Evolutionary conservation across 2,888 invertebrate species (phyloP), one percentile per base, ranked within the genome.

Genomic region (Chrysotoxum bicinctum): DNA sequence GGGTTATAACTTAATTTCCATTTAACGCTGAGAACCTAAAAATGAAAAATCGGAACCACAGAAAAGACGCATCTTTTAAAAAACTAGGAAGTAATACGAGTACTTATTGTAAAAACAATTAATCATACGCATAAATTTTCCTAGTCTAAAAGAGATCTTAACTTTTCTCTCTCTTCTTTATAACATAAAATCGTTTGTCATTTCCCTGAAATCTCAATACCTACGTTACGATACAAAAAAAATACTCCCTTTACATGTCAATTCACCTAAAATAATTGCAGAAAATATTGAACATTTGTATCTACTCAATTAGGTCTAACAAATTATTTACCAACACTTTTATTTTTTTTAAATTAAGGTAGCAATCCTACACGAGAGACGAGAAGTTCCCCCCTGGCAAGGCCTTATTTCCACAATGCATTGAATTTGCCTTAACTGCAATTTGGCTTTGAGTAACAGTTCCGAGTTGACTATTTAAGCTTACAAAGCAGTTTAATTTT

Each of bases 281-380:
- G n/a, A 50, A 26, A 50, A 26, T 14, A n/a, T 8, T 26, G 2
- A 23, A 50, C 21, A 37, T 40, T 78, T 56, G 14, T 23, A 54
- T 40, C 52, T n/a, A n/a, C n/a, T n/a, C 62, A 83, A 78, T 73
- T 62, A 62, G 73, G 50, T 62, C 68, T 30, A 70, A 62, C 64
- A 62, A 77, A 77, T 78, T 78, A 74, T 83, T 83, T 83, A 83
- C 69, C 78, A 83, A 83, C 83, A 83, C 74, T 69, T 32, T 50
- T 69, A 37, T 77, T 62, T 62, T 30, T 37, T 62, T 62, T 30
- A 30, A 78, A 73, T 56, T 62, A n/a, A 79, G 64, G 52, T 45
- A 19, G 54, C 26, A 48, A 62, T 35, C 12, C 10, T 23, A 26
- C 54, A n/a, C 43, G 23, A 23, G 5, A 32, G 52, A n/a, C 43